Evolutionary conservation across 2,888 invertebrate genomes (phyloP).

Genomic region (Orthonychiurus folsomi): DNA sequence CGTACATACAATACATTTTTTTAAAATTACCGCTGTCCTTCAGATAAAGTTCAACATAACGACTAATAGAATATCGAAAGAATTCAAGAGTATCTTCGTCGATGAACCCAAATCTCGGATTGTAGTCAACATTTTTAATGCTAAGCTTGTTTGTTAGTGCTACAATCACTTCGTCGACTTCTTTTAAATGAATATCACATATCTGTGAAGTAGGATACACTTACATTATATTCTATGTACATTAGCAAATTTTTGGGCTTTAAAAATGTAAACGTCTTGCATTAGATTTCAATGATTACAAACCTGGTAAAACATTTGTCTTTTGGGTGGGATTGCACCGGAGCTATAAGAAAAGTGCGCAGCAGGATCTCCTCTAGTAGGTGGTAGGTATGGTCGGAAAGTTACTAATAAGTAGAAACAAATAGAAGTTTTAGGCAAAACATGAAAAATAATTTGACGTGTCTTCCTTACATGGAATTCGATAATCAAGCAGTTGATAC

Average conservation of each 20-base stretch:
- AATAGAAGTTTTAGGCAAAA: too few relatives aligned
- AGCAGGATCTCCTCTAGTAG: conserved; percentile 17
- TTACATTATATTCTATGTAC: conserved; percentile 9
- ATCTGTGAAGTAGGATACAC: conserved; percentile 50
- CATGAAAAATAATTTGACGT: background rate
- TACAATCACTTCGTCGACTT: conserved; percentile 66
- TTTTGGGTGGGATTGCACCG: conserved; percentile 64
- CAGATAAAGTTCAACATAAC: conserved; percentile 31
- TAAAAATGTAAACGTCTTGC: too few relatives aligned
- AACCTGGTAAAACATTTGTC: conserved; percentile 85
- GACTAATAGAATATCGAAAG: conserved; percentile 34
- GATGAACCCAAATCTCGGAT: conserved; percentile 32
- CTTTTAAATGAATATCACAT: conserved; percentile 67
- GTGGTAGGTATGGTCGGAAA: too few relatives aligned
- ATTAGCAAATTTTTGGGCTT: too few relatives aligned
- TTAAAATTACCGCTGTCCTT: conserved; percentile 23
- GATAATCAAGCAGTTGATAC: conserved; percentile 82
- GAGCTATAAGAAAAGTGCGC: conserved; percentile 52
- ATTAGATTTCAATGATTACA: conserved; percentile 7
- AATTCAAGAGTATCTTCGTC: conserved; percentile 36
- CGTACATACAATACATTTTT: background rate
- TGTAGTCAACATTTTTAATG: conserved; percentile 18
- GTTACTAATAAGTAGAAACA: too few relatives aligned
- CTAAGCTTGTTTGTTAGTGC: conserved; percentile 51
- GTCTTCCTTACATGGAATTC: conserved; percentile 43